Evolutionary conservation across 2,797 vertebrate genomes (phyloP).

Genomic region (Orestias chungarensis): DNA sequence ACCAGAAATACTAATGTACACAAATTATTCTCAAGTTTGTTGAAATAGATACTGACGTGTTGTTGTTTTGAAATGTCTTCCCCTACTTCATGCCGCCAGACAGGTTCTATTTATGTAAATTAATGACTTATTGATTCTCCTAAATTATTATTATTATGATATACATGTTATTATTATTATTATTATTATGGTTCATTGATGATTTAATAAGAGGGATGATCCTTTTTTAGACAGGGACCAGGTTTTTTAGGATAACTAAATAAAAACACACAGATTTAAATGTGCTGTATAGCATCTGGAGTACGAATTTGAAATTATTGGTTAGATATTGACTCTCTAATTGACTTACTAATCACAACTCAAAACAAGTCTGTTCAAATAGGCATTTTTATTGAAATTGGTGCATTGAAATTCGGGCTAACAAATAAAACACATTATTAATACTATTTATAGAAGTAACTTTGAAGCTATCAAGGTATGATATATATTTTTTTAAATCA

Average conservation of each 20-base stretch:
- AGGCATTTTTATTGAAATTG: too few species aligned
- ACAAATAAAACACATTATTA: too few species aligned
- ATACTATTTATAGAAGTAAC: background rate
- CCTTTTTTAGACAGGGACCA: background rate
- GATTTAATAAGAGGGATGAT: background rate
- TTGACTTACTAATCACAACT: too few species aligned
- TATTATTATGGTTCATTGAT: background rate
- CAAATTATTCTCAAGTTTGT: background rate
- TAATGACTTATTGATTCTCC: too few species aligned
- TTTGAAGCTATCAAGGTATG: background rate
- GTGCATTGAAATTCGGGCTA: too few species aligned
- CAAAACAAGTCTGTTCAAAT: too few species aligned
- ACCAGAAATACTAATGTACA: background rate
- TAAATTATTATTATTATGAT: too few species aligned
- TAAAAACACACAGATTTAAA: too few species aligned
- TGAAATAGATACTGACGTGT: background rate
- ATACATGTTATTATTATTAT: too few species aligned
- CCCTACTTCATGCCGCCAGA: background rate
- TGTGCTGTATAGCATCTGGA: too few species aligned
- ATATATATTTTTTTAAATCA: background rate
- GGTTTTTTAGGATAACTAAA: background rate
- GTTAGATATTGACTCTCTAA: too few species aligned
- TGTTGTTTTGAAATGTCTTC: background rate
- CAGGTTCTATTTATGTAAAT: background rate
- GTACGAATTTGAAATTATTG: too few species aligned